Percentiles rank a stretch among this genome's conserved stretches.
phyloP scores from a whole-genome alignment of 2,113 vertebrate species.

The Myrmecophaga tridactyla region DNA sequence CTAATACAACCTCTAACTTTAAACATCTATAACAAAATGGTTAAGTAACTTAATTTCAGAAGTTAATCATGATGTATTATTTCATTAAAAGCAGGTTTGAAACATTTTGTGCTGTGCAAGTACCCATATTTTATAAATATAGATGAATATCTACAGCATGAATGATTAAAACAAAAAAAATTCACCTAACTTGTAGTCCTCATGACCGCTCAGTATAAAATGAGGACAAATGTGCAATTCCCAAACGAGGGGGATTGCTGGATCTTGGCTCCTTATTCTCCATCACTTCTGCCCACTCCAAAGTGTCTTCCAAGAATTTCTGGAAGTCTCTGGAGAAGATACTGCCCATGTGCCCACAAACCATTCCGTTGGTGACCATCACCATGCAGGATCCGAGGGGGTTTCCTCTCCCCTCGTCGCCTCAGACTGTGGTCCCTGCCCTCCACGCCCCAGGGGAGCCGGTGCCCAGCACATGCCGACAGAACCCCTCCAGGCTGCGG shows the following conservation, averaged over 20 bases:
- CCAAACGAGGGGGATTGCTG: neutral
- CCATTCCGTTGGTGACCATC: neutral
- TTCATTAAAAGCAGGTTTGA: neutral
- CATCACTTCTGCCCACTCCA: neutral
- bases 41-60: neutral
- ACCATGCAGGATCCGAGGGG: neutral
- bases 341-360: neutral
- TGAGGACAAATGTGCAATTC: neutral
- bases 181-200: no score
- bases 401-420: neutral
- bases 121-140: neutral
- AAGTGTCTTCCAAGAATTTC: neutral
- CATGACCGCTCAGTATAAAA: neutral
- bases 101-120: neutral
- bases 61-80: neutral
- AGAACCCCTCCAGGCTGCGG: neutral
- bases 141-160: neutral
- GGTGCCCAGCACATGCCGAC: fast-evolving
- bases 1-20: neutral
- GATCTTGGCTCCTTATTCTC: neutral
- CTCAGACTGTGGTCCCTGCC: neutral
- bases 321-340: neutral
- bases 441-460: neutral
- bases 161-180: neutral
- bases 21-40: neutral